Evolutionary conservation across 1,140 invertebrate genomes (phyloP), one percentile per base, ranked within the genome.

Genomic region (Alviniconcha marisindica): DNA sequence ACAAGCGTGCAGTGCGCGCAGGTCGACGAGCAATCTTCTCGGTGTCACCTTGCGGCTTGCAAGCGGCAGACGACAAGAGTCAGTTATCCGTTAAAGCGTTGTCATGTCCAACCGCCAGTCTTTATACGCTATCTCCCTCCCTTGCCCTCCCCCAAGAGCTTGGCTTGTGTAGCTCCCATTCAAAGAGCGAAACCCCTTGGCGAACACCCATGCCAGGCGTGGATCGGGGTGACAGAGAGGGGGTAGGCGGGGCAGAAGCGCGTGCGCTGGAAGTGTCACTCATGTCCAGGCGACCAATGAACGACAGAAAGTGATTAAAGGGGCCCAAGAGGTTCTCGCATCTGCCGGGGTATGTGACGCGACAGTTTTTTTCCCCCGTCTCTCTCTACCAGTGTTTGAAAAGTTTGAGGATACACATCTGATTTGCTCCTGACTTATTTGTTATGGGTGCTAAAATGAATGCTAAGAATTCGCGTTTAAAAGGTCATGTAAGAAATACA

Each of bases 51-150:
- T n/a, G 56, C 60, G 38, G 56, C 5, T 18, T 33, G 60, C 78
- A 38, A 69, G 36, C 78, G 56, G 31, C 56, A 66, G 78, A 31
- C 78, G 78, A 80, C 78, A 80, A 40, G 56, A 63, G 44, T n/a
- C 78, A 66, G 56, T 80, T 80, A 69, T 14, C 78, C 78, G 36
- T 36, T 66, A 80, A 80, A 66, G 56, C 78, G 40, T 38, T 63
- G 78, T 63, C 78, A 44, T 80, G 60, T 44, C 54, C 78, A 0
- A 21, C 36, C 60, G n/a, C 78, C 78, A 24, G 31, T 80, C 78
- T 66, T 66, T 80, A 66, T 66, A 80, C 56, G 3, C 60, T 60
- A 24, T 28, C 76, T 36, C 21, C 51, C 60, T 44, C 77, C 31
- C 77, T 24, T 3, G 21, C 56, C 21, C 31, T 42, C 33, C 76